Evolutionary conservation across 2,797 vertebrate genomes (phyloP), one percentile per base, ranked within the genome.

Genomic region (Rhinella marina): DNA sequence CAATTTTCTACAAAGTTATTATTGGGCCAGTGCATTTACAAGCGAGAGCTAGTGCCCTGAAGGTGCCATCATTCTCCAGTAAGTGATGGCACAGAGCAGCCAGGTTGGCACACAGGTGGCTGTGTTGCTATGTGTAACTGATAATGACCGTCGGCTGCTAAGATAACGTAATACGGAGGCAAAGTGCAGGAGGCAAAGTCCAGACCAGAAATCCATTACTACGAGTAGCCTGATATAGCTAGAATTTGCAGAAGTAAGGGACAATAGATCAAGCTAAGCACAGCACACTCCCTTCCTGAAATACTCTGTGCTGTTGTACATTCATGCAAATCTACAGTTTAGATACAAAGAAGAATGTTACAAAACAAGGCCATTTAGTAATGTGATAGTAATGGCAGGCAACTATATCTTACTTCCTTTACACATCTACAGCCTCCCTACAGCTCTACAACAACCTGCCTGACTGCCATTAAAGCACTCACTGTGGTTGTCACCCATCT

Each of bases 181-280:
- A 80, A 80, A 80, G 78, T 29, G 27, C 78, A 80, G 7, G 54
- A 17, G 54, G 50, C 54, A 59, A 79, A 79, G 77, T 79, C 25
- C 77, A 29, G 2, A 0, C 76, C 25, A 25, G n/a, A 56, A 27
- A 57, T 56, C n/a, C 16, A 2, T 48, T 41, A 72, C 72, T 52
- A 10, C n/a, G 72, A 73, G 19, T 9, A 10, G 70, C 17, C 7
- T 29, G 29, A 29, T 25, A 10, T 64, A 12, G 25, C 23, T 23
- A 25, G 62, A 12, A 64, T 25, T 10, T 64, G 8, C 14, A 7
- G 17, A 25, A 5, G 25, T 68, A 68, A 27, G 25, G 14, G 9
- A 27, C 5, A 68, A 68, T 68, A 68, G 25, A 27, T 12, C 27
- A 68, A 27, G 64, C 64, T 68, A 29, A 12, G 13, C 64, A 4